These are phyloP conservation scores for Lepidurus apus DNA, from an alignment of 1,140 invertebrate species.

Conservation along the genomic window DNA sequence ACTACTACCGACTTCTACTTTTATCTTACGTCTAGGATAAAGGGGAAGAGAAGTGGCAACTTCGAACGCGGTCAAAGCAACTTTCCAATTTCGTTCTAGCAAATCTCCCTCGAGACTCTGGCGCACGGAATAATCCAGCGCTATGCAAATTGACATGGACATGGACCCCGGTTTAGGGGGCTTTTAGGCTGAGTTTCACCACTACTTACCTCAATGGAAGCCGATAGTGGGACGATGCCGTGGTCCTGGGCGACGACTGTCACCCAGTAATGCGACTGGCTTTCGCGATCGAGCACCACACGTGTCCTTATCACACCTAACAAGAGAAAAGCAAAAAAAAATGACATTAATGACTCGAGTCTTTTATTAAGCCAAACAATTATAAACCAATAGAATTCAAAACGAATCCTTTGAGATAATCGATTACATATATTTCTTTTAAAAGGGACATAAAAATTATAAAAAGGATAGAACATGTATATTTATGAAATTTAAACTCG, in stretches of 20 bases:
- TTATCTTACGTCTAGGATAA: neutral
- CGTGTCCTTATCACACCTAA: conserved; percentile 77
- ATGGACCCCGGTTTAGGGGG: neutral
- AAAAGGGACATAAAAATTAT: no score
- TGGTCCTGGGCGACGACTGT: conserved; percentile 86
- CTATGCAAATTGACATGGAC: conserved; percentile 15
- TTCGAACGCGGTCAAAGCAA: neutral
- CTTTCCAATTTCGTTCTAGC: neutral
- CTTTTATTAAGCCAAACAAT: neutral
- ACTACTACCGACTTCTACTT: no score
- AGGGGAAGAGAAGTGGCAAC: neutral
- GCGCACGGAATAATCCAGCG: neutral
- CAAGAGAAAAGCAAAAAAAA: conserved; percentile 35
- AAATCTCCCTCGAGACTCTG: neutral
- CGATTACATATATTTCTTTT: no score
- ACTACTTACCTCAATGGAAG: conserved; percentile 64
- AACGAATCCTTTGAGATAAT: no score
- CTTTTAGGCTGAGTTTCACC: conserved; percentile 2
- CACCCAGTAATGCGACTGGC: conserved; percentile 81
- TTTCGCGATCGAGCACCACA: conserved; percentile 80
- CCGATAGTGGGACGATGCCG: conserved; percentile 75
- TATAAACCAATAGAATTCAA: no score
- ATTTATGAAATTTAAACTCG: no score
- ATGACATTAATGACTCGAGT: neutral
- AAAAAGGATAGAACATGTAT: no score